A percentile compares a stretch with the other conserved stretches of the same genome.
These are phyloP conservation scores for Unio delphinus DNA, from an alignment of 2,888 invertebrate genomes.

Conservation along the genomic window DNA sequence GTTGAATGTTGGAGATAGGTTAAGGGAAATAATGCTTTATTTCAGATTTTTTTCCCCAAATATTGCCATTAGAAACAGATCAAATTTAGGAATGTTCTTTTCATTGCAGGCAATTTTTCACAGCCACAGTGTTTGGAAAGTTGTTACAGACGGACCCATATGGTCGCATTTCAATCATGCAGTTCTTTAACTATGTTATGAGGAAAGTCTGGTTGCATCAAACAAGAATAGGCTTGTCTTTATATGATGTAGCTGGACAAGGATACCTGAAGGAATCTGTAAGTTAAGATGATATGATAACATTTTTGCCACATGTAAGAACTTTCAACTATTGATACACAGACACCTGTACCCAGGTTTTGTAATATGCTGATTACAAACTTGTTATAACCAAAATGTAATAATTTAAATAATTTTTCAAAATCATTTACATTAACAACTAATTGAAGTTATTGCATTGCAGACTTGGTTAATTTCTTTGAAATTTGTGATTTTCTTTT, in stretches of 20 bases:
- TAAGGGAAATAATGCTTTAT: too few species aligned
- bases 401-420: too few species aligned
- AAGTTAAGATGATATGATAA: constrained; percentile 41
- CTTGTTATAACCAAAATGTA: too few species aligned
- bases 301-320: background rate
- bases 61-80: too few species aligned
- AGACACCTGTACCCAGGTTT: background rate
- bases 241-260: constrained; percentile 94
- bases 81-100: too few species aligned
- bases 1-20: too few species aligned
- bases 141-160: constrained; percentile 88
- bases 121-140: constrained; percentile 88
- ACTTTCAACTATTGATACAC: background rate
- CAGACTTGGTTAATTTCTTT: too few species aligned
- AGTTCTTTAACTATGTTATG: constrained; percentile 94
- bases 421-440: too few species aligned
- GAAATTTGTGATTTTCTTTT: too few species aligned
- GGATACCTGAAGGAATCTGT: constrained; percentile 90
- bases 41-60: too few species aligned
- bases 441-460: too few species aligned
- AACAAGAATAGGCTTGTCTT: constrained; percentile 91
- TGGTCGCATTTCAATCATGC: constrained; percentile 89
- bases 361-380: background rate
- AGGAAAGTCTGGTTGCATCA: constrained; percentile 95
- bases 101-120: constrained; percentile 81